Evolutionary conservation across 2,888 invertebrate genomes (phyloP).

Genomic region (Yponomeuta evonymella): DNA sequence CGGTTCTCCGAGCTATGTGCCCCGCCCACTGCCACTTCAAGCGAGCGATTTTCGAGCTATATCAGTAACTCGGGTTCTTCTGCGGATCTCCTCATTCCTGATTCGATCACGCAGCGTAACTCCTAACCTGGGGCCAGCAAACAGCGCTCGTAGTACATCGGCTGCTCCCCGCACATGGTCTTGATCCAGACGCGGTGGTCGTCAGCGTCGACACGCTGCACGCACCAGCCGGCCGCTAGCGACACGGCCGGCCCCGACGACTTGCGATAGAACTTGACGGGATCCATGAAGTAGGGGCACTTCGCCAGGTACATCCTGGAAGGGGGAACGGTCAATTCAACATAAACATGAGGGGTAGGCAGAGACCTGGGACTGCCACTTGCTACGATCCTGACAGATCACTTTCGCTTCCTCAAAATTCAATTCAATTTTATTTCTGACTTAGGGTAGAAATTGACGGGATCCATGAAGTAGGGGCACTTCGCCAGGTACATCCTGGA

Average conservation of each 20-base stretch:
- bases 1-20: too few relatives aligned
- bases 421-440: background rate
- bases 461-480: constrained; percentile 49
- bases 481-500: constrained; percentile 46
- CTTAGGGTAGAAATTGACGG: constrained; percentile 46
- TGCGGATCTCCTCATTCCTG: too few relatives aligned
- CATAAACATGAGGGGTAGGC: too few relatives aligned
- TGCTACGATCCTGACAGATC: too few relatives aligned
- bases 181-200: constrained; percentile 53
- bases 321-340: background rate
- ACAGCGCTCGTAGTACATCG: constrained; percentile 62
- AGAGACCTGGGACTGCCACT: too few relatives aligned
- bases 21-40: too few relatives aligned
- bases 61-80: too few relatives aligned
- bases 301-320: constrained; percentile 46
- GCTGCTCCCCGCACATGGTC: constrained; percentile 52
- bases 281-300: constrained; percentile 49
- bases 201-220: constrained; percentile 54
- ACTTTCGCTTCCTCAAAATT: too few relatives aligned
- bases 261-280: constrained; percentile 52
- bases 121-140: constrained; percentile 51
- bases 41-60: too few relatives aligned
- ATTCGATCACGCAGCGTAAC: too few relatives aligned
- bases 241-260: constrained; percentile 56
- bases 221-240: constrained; percentile 61